Evolutionary conservation across 2,888 invertebrate species (phyloP).

Genomic region (Acrobeloides nanus): DNA sequence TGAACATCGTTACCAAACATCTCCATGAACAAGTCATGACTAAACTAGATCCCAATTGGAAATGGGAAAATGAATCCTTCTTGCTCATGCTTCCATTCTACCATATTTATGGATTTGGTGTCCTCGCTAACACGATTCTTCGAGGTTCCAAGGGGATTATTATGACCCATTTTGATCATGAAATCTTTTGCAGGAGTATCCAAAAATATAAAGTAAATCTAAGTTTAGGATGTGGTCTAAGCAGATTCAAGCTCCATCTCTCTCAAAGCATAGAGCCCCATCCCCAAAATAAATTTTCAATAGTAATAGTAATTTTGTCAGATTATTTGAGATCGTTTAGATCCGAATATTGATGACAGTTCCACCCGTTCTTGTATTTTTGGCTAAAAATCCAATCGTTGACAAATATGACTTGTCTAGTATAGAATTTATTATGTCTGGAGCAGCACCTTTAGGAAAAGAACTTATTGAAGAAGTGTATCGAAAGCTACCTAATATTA

Average conservation of each 20-base stretch:
- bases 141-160: conserved; percentile 36
- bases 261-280: no score
- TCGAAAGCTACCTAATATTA: conserved; percentile 27
- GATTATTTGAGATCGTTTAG: conserved; percentile 42
- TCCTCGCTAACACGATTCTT: conserved; percentile 20
- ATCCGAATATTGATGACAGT: conserved; percentile 61
- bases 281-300: neutral
- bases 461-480: conserved; percentile 37
- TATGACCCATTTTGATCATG: conserved; percentile 40
- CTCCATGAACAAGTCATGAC: conserved; percentile 1
- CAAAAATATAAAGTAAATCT: conserved; percentile 31
- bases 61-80: conserved; percentile 52
- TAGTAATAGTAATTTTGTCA: neutral
- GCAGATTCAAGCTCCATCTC: no score
- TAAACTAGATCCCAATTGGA: conserved; percentile 11
- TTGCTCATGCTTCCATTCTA: conserved; percentile 65
- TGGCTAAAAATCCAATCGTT: conserved; percentile 65
- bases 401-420: conserved; percentile 69
- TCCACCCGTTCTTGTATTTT: conserved; percentile 73
- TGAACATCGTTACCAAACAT: conserved; percentile 18
- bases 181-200: conserved; percentile 34
- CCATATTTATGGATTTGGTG: conserved; percentile 44
- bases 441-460: conserved; percentile 42
- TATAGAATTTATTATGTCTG: conserved; percentile 58
- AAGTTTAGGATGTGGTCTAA: conserved; percentile 12